A percentile compares a stretch with the other conserved stretches of the same genome.
Conservation (phyloP, 2,888 invertebrate genomes). For the Brachyptera putata region DNA sequence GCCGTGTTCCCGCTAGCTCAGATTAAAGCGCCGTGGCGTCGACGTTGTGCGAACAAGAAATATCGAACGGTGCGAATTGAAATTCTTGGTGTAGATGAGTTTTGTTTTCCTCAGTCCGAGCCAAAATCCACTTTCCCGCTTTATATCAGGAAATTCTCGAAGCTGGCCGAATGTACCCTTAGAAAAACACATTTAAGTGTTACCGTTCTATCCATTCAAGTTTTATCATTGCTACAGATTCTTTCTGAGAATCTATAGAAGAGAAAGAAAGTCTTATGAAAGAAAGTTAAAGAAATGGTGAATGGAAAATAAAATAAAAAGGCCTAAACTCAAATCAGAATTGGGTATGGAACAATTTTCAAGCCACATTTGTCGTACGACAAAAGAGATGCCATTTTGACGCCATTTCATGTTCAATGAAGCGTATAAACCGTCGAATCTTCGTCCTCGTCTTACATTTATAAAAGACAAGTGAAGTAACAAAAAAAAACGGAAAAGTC, state of each 20-base stretch:
- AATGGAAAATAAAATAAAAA: slow-evolving; percentile 22
- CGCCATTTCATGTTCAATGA: slow-evolving; percentile 30
- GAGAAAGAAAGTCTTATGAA: slow-evolving; percentile 15
- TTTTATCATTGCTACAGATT: slow-evolving; percentile 28
- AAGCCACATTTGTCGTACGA: slow-evolving; percentile 26
- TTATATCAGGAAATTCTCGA: slow-evolving; percentile 3
- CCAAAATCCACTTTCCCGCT: background rate
- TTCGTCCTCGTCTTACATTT: slow-evolving; percentile 7
- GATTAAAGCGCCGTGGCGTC: slow-evolving; percentile 20
- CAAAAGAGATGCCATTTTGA: slow-evolving; percentile 29
- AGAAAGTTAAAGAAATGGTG: slow-evolving; percentile 14
- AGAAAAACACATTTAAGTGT: slow-evolving; percentile 19
- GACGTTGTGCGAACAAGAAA: slow-evolving; percentile 23
- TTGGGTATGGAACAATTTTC: slow-evolving; percentile 22
- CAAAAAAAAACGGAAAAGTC: slow-evolving; percentile 14
- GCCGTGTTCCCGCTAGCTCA: slow-evolving; percentile 2
- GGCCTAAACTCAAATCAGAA: slow-evolving; percentile 19
- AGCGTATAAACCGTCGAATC: slow-evolving; percentile 25
- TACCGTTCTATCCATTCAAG: slow-evolving; percentile 16
- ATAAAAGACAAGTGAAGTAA: slow-evolving; percentile 4
- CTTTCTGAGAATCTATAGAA: slow-evolving; percentile 26
- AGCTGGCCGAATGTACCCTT: slow-evolving; percentile 8
- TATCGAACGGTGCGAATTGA: slow-evolving; percentile 28
- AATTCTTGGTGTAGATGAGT: slow-evolving; percentile 29
- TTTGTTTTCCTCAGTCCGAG: slow-evolving; percentile 20